These are phyloP conservation scores for Ormyrus nitidulus DNA, from an alignment of 2,888 invertebrate genomes.

Conservation along the genomic window DNA sequence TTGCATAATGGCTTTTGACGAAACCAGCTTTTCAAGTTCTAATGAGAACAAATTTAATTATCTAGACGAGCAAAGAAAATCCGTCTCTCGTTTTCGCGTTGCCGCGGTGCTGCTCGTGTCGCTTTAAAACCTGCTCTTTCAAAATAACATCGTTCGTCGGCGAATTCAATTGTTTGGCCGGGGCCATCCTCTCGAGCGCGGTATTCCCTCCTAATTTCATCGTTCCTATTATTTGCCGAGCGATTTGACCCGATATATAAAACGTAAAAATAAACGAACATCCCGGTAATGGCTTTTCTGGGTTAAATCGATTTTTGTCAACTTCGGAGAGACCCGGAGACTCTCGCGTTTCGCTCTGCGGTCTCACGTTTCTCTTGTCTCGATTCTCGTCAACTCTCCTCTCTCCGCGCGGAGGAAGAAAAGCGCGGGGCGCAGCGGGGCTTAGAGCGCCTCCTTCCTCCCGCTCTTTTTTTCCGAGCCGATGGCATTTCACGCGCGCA, in stretches of 20 bases:
- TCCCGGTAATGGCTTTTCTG: slow-evolving; percentile 25
- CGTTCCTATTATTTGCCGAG: slow-evolving; percentile 19
- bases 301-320: slow-evolving; percentile 51
- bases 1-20: too few species aligned
- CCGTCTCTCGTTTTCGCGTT: too few species aligned
- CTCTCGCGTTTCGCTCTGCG: slow-evolving; percentile 15
- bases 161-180: background rate
- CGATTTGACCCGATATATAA: background rate
- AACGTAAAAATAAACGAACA: slow-evolving; percentile 27
- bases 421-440: background rate
- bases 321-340: background rate
- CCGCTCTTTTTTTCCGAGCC: slow-evolving; percentile 7
- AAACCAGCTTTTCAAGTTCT: too few species aligned
- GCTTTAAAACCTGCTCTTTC: too few species aligned
- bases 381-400: slow-evolving; percentile 20
- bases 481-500: slow-evolving; percentile 11
- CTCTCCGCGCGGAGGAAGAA: background rate
- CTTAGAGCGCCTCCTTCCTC: slow-evolving; percentile 12
- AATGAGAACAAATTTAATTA: too few species aligned
- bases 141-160: too few species aligned
- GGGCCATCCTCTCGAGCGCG: background rate
- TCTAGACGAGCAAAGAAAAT: too few species aligned
- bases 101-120: too few species aligned
- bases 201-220: slow-evolving; percentile 26
- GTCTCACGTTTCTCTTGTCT: slow-evolving; percentile 31